Evolutionary conservation across 2,888 invertebrate species (phyloP).

Genomic region (Synanthedon myopaeformis): DNA sequence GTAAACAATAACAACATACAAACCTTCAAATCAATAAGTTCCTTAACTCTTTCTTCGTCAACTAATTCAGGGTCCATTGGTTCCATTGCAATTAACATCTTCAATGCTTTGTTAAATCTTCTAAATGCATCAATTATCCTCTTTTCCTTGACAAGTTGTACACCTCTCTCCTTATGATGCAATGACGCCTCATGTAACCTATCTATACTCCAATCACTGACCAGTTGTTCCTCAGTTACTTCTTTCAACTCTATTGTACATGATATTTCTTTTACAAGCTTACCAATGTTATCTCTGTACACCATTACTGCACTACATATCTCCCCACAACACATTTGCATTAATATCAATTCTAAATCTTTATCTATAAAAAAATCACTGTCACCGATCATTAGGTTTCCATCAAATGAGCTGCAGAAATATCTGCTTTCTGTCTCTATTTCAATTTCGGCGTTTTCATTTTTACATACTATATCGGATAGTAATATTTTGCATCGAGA

Average conservation of each 20-base stretch:
- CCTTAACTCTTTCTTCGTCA: conserved; percentile 52
- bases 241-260: conserved; percentile 52
- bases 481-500: conserved; percentile 47
- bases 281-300: conserved; percentile 35
- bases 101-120: conserved; percentile 79
- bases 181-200: conserved; percentile 61
- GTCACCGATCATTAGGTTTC: conserved; percentile 61
- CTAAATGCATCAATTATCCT: conserved; percentile 76
- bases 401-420: conserved; percentile 44
- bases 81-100: conserved; percentile 72
- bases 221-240: conserved; percentile 52
- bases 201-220: conserved; percentile 70
- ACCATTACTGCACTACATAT: conserved; percentile 42
- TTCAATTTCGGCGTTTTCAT: conserved; percentile 26
- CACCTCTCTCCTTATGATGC: conserved; percentile 70
- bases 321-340: conserved; percentile 66
- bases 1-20: background rate
- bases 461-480: conserved; percentile 33
- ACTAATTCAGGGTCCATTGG: conserved; percentile 72
- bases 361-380: conserved; percentile 57
- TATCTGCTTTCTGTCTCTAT: conserved; percentile 42
- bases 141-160: conserved; percentile 73
- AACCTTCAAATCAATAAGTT: conserved; percentile 69
- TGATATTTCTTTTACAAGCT: conserved; percentile 34
- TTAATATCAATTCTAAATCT: conserved; percentile 64